Evolutionary conservation across 2,797 vertebrate species (phyloP).

Genomic region (Anableps anableps): DNA sequence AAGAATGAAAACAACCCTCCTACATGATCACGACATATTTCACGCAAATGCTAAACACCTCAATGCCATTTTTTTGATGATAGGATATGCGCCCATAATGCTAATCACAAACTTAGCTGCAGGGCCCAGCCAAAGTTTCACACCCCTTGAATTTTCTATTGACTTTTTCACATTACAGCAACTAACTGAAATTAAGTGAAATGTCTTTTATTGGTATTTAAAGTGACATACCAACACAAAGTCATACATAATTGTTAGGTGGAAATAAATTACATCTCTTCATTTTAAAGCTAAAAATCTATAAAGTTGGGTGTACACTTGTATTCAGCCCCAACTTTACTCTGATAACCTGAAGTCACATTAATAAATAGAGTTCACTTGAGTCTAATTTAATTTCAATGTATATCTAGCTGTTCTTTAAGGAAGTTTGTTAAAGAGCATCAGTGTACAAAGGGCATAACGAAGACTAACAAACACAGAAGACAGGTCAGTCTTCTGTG

Average conservation of each 20-base stretch:
- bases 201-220: not conserved
- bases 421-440: not conserved
- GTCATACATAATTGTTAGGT: not conserved
- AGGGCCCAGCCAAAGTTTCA: not conserved
- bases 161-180: not conserved
- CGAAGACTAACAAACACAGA: not conserved
- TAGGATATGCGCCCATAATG: conserved; percentile 32
- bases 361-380: not conserved
- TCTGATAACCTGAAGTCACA: not conserved
- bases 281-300: not conserved
- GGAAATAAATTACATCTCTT: not conserved
- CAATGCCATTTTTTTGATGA: conserved; percentile 34
- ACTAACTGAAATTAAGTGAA: not conserved
- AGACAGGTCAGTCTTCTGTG: not conserved
- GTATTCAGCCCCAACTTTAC: not conserved
- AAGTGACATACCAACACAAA: not conserved
- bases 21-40: conserved; percentile 51
- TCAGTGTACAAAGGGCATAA: not conserved
- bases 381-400: not conserved
- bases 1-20: conserved; percentile 58
- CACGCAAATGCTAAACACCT: conserved; percentile 56
- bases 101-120: conserved; percentile 32
- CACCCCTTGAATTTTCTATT: not conserved
- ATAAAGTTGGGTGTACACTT: not conserved
- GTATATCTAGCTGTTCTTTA: not conserved